Percentiles rank a stretch among this genome's conserved stretches.
These are phyloP conservation scores for Mustelus asterias DNA, from an alignment of 2,113 vertebrate species.

Conservation along the genomic window DNA sequence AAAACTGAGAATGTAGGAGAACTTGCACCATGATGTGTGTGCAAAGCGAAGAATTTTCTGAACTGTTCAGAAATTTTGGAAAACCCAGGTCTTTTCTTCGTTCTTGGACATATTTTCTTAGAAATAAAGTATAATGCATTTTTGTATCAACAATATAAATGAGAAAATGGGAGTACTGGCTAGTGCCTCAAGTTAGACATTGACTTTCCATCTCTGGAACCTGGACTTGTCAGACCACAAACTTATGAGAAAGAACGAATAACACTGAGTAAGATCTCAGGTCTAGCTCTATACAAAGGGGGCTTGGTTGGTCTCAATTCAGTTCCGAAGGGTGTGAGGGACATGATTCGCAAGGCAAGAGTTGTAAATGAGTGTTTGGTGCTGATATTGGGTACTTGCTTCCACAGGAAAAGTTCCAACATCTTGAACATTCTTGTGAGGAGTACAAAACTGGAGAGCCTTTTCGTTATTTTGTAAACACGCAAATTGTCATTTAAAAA, in stretches of 20 bases:
- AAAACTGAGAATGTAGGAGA: background rate
- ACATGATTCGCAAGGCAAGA: background rate
- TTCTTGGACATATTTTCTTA: background rate
- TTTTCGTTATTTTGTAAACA: background rate
- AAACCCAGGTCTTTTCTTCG: background rate
- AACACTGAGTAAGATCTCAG: background rate
- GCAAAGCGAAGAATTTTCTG: background rate
- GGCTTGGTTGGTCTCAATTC: background rate
- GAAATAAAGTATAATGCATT: background rate
- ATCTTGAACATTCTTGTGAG: background rate
- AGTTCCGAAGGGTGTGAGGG: background rate
- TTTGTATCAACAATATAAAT: background rate
- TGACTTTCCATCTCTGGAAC: background rate
- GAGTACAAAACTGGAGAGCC: background rate
- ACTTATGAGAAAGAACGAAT: background rate
- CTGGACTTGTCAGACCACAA: background rate
- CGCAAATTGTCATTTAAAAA: background rate
- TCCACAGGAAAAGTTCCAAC: background rate
- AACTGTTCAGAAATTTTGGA: background rate
- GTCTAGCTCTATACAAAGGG: background rate
- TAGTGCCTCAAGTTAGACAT: background rate
- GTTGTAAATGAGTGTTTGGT: background rate
- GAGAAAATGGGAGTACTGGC: background rate
- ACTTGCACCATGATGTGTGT: background rate
- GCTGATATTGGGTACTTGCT: background rate